These are phyloP conservation scores for Tetramorium bicarinatum DNA, from an alignment of 2,888 invertebrate species.

Conservation along the genomic window DNA sequence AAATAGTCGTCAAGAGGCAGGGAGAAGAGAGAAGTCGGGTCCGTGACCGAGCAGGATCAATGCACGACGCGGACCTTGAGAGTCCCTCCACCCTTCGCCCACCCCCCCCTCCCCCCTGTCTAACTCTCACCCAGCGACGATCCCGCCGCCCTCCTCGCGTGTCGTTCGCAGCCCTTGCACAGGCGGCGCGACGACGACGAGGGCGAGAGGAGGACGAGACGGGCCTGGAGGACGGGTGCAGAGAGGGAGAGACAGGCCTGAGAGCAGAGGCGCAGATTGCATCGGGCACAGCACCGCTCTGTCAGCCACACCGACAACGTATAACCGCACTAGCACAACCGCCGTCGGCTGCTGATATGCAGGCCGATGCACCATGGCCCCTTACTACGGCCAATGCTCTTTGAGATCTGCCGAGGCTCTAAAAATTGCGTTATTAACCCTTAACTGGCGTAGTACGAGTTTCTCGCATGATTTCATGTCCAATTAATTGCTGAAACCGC, in stretches of 20 bases:
- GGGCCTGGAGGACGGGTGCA: slow-evolving; percentile 23
- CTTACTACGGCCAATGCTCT: slow-evolving; percentile 75
- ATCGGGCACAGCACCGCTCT: slow-evolving; percentile 68
- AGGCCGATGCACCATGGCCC: slow-evolving; percentile 76
- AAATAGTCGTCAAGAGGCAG: slow-evolving; percentile 60
- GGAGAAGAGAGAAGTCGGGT: slow-evolving; percentile 78
- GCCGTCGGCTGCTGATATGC: slow-evolving; percentile 70
- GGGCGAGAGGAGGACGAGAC: slow-evolving; percentile 57
- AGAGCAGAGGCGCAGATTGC: slow-evolving; percentile 70
- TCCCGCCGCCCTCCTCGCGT: slow-evolving; percentile 54
- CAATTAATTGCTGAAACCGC: slow-evolving; percentile 38
- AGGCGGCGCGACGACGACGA: slow-evolving; percentile 61
- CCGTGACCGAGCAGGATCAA: slow-evolving; percentile 86
- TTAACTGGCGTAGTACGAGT: slow-evolving; percentile 29
- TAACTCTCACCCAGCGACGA: slow-evolving; percentile 54
- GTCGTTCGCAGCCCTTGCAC: slow-evolving; percentile 62
- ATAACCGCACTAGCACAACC: slow-evolving; percentile 71
- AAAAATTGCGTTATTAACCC: slow-evolving; percentile 51
- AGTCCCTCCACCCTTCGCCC: slow-evolving; percentile 73
- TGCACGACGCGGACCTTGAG: slow-evolving; percentile 85
- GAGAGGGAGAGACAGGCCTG: slow-evolving; percentile 35
- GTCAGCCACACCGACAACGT: slow-evolving; percentile 66
- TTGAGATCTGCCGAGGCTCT: slow-evolving; percentile 55
- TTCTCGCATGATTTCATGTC: slow-evolving; percentile 19
- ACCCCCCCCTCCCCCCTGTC: slow-evolving; percentile 29